phyloP scores from a whole-genome alignment of 2,113 vertebrate species.

The Apistogramma diplotaenia region DNA sequence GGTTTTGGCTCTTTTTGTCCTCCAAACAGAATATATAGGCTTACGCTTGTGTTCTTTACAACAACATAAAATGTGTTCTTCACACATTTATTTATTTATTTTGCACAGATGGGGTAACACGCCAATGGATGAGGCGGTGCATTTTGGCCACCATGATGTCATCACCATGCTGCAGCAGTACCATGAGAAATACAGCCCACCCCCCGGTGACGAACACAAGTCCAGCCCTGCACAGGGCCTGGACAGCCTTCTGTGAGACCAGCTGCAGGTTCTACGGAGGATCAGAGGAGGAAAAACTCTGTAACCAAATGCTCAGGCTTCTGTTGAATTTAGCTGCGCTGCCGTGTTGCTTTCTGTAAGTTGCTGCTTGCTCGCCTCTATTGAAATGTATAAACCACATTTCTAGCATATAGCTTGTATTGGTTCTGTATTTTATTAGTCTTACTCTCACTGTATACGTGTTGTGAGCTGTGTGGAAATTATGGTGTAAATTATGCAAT shows the following conservation, averaged over 20 bases:
- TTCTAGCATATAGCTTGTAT: not conserved
- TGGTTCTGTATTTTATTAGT: slow-evolving; percentile 21
- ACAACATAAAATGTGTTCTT: not conserved
- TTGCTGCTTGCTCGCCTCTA: not conserved
- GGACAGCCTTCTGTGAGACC: slow-evolving; percentile 85
- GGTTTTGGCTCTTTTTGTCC: not conserved
- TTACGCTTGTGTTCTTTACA: not conserved
- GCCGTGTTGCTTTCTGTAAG: slow-evolving; percentile 1
- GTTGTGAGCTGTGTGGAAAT: slow-evolving; percentile 19
- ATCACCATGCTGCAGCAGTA: slow-evolving; percentile 89
- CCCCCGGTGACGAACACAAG: slow-evolving; percentile 70
- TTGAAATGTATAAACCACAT: not conserved
- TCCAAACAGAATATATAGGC: not conserved
- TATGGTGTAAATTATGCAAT: not conserved
- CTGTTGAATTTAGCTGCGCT: not conserved
- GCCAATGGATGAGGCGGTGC: slow-evolving; percentile 91
- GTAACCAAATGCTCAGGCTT: not conserved
- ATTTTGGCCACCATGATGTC: slow-evolving; percentile 94
- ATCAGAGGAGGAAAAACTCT: not conserved
- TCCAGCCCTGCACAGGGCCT: slow-evolving; percentile 86
- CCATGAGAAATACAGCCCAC: slow-evolving; percentile 83
- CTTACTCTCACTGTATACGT: slow-evolving; percentile 8
- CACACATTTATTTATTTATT: too few species aligned
- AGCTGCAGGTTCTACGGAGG: not conserved
- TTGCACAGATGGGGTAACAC: slow-evolving; percentile 91